Base-by-base conservation (phyloP, 2,113 vertebrate species). In the Cinclus cinclus region DNA sequence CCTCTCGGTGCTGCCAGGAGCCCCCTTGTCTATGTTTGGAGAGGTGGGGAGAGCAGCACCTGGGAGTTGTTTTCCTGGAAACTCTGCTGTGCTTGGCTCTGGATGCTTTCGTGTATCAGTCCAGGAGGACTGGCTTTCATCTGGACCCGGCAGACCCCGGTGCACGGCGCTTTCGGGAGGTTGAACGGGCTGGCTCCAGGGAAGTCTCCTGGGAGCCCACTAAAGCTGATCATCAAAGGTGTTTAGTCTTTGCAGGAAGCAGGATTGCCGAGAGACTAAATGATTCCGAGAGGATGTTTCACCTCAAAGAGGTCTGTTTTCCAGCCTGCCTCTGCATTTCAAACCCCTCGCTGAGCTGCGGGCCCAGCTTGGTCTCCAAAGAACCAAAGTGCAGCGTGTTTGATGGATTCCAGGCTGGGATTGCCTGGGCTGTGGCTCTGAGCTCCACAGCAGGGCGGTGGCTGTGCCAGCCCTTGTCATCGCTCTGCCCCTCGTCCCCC, bases 171-270 rank as follows among this genome's bases (percentile, higher is more conserved):
- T 4, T 31, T 31, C 20, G n/a, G 81, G 82, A 86, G 94, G 81
- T 5, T 56, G 73, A 50, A 7, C 0, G 10, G 68, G 91, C 56
- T 5, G 42, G 86, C 93, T 64, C 63, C 49, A 0, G 91, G 70
- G 52, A 63, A 63, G 1, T 44, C 90, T 60, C 81, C 12, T 3
- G 92, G 90, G 92, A 96, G 23, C 77, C 81, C 31, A 0, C 87
- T 75, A 64, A 91, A 96, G 82, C 93, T 30, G 7, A 11, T 70
- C 95, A 89, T 89, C 95, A 82, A 79, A 96, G 87, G 75, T 35
- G 10, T 74, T 84, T 39, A 67, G 83, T 41, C 84, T 60, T 37
- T 17, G 92, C 90, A 39, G 92, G 87, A 47, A 87, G 49, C 56
- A 24, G 82, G 83, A 46, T 11, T 75, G 90, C 6, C 24, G 69